Base-by-base conservation (phyloP, 37 sponge, comb jelly and placozoan genomes). In the Ianthella basta region DNA sequence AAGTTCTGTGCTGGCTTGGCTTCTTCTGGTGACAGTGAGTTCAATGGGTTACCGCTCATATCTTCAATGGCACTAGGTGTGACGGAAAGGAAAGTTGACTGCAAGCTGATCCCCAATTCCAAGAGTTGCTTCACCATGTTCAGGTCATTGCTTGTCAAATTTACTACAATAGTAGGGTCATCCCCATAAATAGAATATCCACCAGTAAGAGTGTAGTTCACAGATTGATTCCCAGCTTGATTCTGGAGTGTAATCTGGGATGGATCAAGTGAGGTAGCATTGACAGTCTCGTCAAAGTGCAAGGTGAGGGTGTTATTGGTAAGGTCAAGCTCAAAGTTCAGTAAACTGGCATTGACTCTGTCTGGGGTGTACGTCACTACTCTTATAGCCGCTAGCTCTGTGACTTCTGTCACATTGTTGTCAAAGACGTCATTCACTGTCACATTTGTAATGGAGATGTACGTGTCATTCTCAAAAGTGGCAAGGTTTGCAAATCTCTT, bases 221-320 rank as follows among this genome's bases (percentile, higher is more conserved):
- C 66, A 27, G 55, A 32, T 35, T 63, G 86, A 53, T 60, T 55
- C 20, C 72, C 87, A 35, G 19, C 64, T 55, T 19, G 27, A 25
- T 89, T 74, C 5, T 85, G 84, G 6, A 90, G 69, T 33, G 96
- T 88, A 16, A 97, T 86, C 74, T 88, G 92, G n/a, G 92, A 57
- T 54, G 86, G 80, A 57, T 94, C 81, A 0, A 97, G 65, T 20
- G 91, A 90, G 19, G 85, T 69, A 8, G 79, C 88, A 83, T 94
- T 85, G 1, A 97, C 91, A 24, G 97, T 91, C 59, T 97, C 97
- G 63, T 90, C 85, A 84, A 97, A 97, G 56, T 72, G 84, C 33
- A 97, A 87, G 0, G 91, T 92, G 16, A 97, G 65, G 0, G 79
- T 53, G 24, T 94, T 86, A 50, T 73, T 79, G 39, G 92, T 88